Percentiles rank a stretch among this genome's conserved stretches.
phyloP scores from a whole-genome alignment of 1,140 invertebrate species.

The Drosophila sturtevanti region DNA sequence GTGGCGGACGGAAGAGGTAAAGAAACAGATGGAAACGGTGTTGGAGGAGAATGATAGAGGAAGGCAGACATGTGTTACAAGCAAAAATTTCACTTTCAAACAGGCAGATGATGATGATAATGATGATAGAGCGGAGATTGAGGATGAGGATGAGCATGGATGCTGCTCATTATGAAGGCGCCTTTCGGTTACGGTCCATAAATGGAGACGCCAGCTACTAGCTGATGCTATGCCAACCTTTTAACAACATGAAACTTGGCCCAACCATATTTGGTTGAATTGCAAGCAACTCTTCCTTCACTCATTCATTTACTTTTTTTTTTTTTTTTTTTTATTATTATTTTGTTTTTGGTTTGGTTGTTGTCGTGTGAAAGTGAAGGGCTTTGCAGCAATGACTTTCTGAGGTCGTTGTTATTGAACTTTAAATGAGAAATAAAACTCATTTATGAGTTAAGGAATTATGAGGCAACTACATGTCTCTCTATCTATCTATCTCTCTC shows the following conservation, averaged over 20 bases:
- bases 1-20: neutral
- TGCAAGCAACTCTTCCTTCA: neutral
- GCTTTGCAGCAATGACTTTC: slow-evolving; percentile 35
- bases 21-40: neutral
- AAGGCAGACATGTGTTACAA: slow-evolving; percentile 45
- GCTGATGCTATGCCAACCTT: slow-evolving; percentile 32
- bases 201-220: slow-evolving; percentile 63
- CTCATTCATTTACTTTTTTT: neutral
- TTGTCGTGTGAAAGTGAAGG: slow-evolving; percentile 70
- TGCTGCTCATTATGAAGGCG: slow-evolving; percentile 34
- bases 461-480: slow-evolving; percentile 40
- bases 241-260: slow-evolving; percentile 43
- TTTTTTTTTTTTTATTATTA: neutral
- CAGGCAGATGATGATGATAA: slow-evolving; percentile 40
- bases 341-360: neutral
- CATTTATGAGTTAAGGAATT: slow-evolving; percentile 55
- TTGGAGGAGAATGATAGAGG: neutral
- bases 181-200: slow-evolving; percentile 52
- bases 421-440: slow-evolving; percentile 12
- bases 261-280: slow-evolving; percentile 37
- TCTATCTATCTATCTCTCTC: neutral
- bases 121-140: neutral
- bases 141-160: neutral
- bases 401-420: slow-evolving; percentile 42
- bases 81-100: slow-evolving; percentile 72